phyloP scores from a whole-genome alignment of 2,113 vertebrate genomes.

The Cromileptes altivelis region DNA sequence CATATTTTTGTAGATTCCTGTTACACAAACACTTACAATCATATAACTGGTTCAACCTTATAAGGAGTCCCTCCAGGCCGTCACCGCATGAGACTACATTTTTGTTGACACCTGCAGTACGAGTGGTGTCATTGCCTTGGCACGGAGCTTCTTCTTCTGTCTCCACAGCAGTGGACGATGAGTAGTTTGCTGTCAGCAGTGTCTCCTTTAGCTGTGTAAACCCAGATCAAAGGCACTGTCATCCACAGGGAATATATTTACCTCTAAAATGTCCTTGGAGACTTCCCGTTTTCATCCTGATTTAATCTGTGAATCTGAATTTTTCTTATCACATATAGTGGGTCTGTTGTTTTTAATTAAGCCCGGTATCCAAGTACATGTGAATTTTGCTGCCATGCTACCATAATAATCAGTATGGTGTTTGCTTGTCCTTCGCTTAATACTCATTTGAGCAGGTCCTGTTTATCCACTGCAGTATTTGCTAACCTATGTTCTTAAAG shows the following conservation, averaged over 20 bases:
- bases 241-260: slow-evolving; percentile 25
- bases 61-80: too few relatives aligned
- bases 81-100: not conserved
- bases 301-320: slow-evolving; percentile 5
- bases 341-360: slow-evolving; percentile 19
- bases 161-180: slow-evolving; percentile 20
- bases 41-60: too few relatives aligned
- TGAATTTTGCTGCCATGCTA: not conserved
- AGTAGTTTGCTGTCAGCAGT: slow-evolving; percentile 16
- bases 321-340: slow-evolving; percentile 11
- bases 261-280: slow-evolving; percentile 24
- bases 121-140: not conserved
- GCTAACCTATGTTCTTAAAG: too few relatives aligned
- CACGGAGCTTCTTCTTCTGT: slow-evolving; percentile 1
- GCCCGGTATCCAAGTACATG: not conserved
- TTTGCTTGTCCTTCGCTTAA: not conserved
- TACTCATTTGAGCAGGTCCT: not conserved
- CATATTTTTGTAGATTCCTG: not conserved
- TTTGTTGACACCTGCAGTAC: slow-evolving; percentile 11
- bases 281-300: not conserved
- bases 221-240: slow-evolving; percentile 16
- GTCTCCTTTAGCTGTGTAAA: slow-evolving; percentile 28
- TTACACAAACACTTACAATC: not conserved
- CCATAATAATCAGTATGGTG: not conserved
- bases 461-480: not conserved